Percentiles rank a stretch among this genome's conserved stretches.
Conservation (phyloP, 2,888 invertebrate genomes). For the Drosophila subsilvestris region DNA sequence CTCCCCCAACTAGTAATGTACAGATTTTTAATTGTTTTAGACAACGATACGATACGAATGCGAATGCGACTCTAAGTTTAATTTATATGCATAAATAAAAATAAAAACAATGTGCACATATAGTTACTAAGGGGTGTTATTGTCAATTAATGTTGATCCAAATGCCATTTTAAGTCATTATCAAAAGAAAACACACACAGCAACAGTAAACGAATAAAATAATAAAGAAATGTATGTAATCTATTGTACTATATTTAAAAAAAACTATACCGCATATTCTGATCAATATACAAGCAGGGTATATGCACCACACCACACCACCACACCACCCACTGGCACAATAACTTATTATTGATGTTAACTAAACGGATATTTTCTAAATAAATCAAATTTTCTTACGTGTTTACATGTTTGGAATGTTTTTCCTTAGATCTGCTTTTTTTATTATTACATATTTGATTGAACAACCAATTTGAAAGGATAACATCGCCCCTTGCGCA, state of each 20-base stretch:
- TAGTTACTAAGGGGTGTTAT: conserved; percentile 41
- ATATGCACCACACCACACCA: conserved; percentile 20
- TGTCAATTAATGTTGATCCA: conserved; percentile 46
- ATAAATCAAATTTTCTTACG: conserved; percentile 41
- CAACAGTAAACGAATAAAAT: conserved; percentile 37
- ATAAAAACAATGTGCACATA: conserved; percentile 44
- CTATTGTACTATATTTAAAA: conserved; percentile 12
- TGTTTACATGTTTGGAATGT: conserved; percentile 18
- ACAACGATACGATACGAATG: too few species aligned
- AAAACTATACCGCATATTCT: background rate
- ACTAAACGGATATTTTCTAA: conserved; percentile 28
- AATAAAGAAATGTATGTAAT: conserved; percentile 9
- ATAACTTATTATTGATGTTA: conserved; percentile 45
- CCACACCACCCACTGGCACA: conserved; percentile 32
- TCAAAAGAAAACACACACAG: conserved; percentile 19
- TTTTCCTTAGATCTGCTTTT: background rate
- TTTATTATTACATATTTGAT: too few species aligned
- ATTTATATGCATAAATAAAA: conserved; percentile 11
- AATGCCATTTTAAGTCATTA: conserved; percentile 42
- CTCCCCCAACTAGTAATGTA: too few species aligned
- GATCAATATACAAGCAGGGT: conserved; percentile 24
- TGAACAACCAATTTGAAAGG: too few species aligned
- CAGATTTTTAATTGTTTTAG: too few species aligned
- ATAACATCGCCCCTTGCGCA: too few species aligned
- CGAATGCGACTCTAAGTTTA: conserved; percentile 6